Percentiles rank a stretch among this genome's conserved stretches.
These are phyloP conservation scores for Festucalex cinctus DNA, from an alignment of 2,113 vertebrate genomes.

Conservation along the genomic window DNA sequence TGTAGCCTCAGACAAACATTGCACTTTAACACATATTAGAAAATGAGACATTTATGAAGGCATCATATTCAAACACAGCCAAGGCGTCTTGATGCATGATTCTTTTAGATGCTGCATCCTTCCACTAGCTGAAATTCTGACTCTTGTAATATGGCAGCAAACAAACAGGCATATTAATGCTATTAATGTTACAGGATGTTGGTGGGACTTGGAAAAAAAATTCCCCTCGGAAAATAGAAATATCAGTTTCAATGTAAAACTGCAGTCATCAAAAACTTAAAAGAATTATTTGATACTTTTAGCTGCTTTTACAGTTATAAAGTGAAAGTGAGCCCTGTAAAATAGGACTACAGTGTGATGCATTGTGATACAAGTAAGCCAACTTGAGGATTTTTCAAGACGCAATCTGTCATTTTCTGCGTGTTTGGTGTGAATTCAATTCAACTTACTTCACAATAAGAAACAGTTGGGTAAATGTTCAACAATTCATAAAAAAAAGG, in stretches of 20 bases:
- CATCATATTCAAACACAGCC: too few species aligned
- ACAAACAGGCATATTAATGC: neutral
- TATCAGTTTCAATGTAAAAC: neutral
- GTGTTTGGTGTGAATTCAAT: too few species aligned
- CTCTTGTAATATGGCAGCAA: neutral
- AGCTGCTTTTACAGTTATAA: neutral
- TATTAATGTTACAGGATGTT: neutral
- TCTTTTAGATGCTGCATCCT: too few species aligned
- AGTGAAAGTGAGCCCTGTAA: neutral
- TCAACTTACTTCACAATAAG: too few species aligned
- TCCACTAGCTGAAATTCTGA: neutral
- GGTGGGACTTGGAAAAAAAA: neutral
- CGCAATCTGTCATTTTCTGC: too few species aligned
- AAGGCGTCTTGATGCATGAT: too few species aligned
- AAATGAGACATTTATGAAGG: neutral
- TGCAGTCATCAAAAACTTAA: neutral
- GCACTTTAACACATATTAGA: neutral
- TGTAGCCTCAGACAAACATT: neutral
- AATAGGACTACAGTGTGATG: neutral
- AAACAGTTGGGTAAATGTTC: too few species aligned
- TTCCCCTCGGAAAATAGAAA: neutral
- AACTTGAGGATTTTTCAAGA: too few species aligned
- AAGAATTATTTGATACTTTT: neutral
- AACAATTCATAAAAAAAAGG: too few species aligned
- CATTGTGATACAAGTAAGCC: too few species aligned